Percentiles rank a stretch among this genome's conserved stretches.
Conservation (phyloP, 92 coral and sea anemone genomes). For the Actinostola sp. region DNA sequence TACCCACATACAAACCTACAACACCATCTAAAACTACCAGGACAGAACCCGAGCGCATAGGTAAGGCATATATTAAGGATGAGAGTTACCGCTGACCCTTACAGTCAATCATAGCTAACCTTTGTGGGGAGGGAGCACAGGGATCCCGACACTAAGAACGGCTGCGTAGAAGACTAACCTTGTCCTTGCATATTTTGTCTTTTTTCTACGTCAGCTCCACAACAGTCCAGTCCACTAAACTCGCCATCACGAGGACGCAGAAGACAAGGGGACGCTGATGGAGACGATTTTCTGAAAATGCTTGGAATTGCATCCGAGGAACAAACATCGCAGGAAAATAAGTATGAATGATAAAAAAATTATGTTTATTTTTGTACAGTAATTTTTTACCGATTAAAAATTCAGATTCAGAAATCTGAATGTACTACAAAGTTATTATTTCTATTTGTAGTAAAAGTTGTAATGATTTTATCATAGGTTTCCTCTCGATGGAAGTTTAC, state of each 20-base stretch:
- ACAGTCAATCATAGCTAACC: too few relatives aligned
- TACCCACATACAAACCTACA: slow-evolving; percentile 36
- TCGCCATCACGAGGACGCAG: neutral
- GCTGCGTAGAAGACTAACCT: too few relatives aligned
- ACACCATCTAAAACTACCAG: slow-evolving; percentile 27
- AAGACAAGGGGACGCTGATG: slow-evolving; percentile 56
- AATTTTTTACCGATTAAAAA: too few relatives aligned
- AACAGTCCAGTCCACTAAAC: neutral
- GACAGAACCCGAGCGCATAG: slow-evolving; percentile 9
- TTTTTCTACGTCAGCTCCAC: neutral
- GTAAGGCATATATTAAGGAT: neutral
- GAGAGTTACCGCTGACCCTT: too few relatives aligned
- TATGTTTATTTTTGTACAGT: neutral
- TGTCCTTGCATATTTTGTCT: too few relatives aligned
- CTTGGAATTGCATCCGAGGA: slow-evolving; percentile 81
- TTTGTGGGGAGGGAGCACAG: too few relatives aligned
- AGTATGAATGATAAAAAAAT: slow-evolving; percentile 13
- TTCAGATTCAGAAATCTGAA: too few relatives aligned
- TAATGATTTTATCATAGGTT: slow-evolving; percentile 14
- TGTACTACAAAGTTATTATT: too few relatives aligned
- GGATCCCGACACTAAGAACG: too few relatives aligned
- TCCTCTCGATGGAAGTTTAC: slow-evolving; percentile 74
- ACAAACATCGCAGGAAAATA: slow-evolving; percentile 13
- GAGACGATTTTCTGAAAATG: slow-evolving; percentile 82
- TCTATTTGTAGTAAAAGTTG: too few relatives aligned